Evolutionary conservation across 2,888 invertebrate species (phyloP), one percentile per base, ranked within the genome.

Genomic region (Xanthorhoe designata): DNA sequence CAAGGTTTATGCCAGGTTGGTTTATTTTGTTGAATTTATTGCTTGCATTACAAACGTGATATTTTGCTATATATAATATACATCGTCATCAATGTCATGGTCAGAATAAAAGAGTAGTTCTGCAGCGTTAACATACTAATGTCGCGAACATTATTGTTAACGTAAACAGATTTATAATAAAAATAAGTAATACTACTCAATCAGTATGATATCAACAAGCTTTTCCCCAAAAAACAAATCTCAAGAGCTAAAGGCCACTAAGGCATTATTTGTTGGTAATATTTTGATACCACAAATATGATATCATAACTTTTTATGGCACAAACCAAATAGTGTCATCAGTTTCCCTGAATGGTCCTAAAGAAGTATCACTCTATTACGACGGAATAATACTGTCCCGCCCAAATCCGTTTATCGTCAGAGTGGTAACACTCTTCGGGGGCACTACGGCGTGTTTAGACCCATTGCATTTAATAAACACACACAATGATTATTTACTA

Each of bases 261-360:
- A 77, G 71, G 73, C 75, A 81, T 84, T 84, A 88, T 87, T 86
- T 85, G 83, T 87, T 79, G 79, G 80, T 86, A 82, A 88, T 87
- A 89, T 86, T 90, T 86, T 89, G 85, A 85, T 85, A 81, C 84
- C 82, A 77, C 86, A 86, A 88, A 87, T 84, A 86, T 86, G 84
- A 87, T 82, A 84, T 86, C 85, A 84, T 91, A 89, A 90, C 89
- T 88, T 91, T 92, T 92, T 92, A 91, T 87, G 87, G 82, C 82
- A 79, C 72, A 85, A 88, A 86, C 85, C 88, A 88, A 91, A 91
- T 91, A 88, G 90, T 87, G 82, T 89, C 90, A 86, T 87, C 86
- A 87, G 86, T 87, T 88, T 83, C 81, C 74, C 84, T 84, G 83
- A 86, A 88, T 84, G 85, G 81, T 83, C 87, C 85, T 80, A 82